Base-by-base conservation (phyloP, 2,797 vertebrate genomes). In the Anas acuta region DNA sequence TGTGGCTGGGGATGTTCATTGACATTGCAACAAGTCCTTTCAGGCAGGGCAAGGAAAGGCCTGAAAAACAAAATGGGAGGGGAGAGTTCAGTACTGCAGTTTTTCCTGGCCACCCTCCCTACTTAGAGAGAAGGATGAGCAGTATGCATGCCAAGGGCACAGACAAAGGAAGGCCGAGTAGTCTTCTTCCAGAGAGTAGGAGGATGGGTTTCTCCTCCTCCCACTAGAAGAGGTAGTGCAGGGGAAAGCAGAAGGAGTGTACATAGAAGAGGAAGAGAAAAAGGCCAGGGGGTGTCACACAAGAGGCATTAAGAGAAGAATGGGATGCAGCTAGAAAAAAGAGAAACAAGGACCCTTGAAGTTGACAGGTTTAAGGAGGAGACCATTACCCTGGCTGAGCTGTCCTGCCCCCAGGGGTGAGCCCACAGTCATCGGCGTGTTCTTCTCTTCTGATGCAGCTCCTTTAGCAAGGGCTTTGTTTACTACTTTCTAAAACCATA, bases 401-500 rank as follows among this genome's bases (percentile, higher is more conserved):
- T 41, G 25, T 69, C 56, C 43, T 87, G 30, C 47, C 33, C 37
- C 20, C 0, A 0, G 32, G 33, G 19, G 67, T 47, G 41, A 90
- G 26, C 8, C 41, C 45, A 43, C 17, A 61, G 28, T 37, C 1
- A 0, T 56, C 54, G 74, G 23, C 4, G 4, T 57, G 64, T 57
- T 87, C 51, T 57, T 85, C 51, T 89, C 35, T 51, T 69, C 61
- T 7, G 16, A 79, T 65, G 15, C 77, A 87, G 37, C 41, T 79
- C 35, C 30, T 84, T 45, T 7, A 1, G 67, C 37, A 76, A 85
- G 60, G 6, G 33, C 90, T 92, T 76, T 96, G 87, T 93, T 92
- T 93, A 85, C 80, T 75, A 26, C 49, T 72, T 75, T 90, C 54
- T 96, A 89, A 95, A 94, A 45, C 69, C 61, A 65, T 39, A 84